A percentile compares a stretch with the other conserved stretches of the same genome.
These are phyloP conservation scores for Aphidoletes aphidimyza DNA, from an alignment of 2,888 invertebrate species.

Conservation along the genomic window DNA sequence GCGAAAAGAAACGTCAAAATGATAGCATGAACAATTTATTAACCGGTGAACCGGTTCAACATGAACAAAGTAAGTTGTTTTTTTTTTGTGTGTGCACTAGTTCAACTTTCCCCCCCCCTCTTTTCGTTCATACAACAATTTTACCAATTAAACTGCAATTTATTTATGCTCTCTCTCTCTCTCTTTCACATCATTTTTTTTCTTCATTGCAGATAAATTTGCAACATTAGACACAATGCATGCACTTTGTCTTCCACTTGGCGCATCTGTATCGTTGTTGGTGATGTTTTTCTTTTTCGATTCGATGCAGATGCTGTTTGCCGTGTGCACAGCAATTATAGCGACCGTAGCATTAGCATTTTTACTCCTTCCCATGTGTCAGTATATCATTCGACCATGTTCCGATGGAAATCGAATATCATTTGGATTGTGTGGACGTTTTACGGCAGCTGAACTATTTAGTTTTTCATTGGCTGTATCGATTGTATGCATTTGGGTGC, in stretches of 20 bases:
- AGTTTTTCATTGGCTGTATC: constrained; percentile 91
- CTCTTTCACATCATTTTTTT: not conserved
- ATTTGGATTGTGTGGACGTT: constrained; percentile 91
- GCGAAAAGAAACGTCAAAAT: constrained; percentile 77
- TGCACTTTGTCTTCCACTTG: constrained; percentile 93
- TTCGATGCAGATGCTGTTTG: constrained; percentile 96
- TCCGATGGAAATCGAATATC: constrained; percentile 86
- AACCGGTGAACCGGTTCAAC: constrained; percentile 65
- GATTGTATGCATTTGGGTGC: constrained; percentile 96
- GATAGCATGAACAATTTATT: constrained; percentile 69
- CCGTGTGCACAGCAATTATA: constrained; percentile 96
- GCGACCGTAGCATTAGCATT: constrained; percentile 97
- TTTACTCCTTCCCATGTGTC: constrained; percentile 95
- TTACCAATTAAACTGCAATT: too few relatives aligned
- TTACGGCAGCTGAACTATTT: constrained; percentile 92
- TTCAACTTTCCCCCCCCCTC: too few relatives aligned
- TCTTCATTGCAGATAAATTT: constrained; percentile 71
- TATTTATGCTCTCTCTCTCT: constrained; percentile 4
- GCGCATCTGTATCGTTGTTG: constrained; percentile 93
- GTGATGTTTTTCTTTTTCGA: constrained; percentile 99
- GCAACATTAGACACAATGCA: constrained; percentile 97
- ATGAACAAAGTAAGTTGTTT: constrained; percentile 68
- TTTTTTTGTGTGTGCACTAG: not conserved
- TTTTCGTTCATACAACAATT: too few relatives aligned
- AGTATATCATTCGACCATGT: constrained; percentile 89